Evolutionary conservation across 2,797 vertebrate genomes (phyloP), one percentile per base, ranked within the genome.

Genomic region (Balearica regulorum): DNA sequence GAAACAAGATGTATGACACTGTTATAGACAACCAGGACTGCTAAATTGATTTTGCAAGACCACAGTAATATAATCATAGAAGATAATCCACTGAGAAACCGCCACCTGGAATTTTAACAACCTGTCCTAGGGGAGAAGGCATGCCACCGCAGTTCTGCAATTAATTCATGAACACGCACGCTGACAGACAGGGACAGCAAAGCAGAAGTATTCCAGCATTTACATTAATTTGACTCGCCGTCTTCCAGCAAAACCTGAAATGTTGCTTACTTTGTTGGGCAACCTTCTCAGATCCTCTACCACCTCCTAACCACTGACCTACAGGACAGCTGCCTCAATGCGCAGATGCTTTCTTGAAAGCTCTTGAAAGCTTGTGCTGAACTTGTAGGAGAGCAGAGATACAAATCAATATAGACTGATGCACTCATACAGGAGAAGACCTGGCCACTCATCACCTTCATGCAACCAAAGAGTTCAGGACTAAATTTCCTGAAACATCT

Each of bases 111-210:
- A 75, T 10, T 43, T 22, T 58, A 86, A 88, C 83, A 41, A 16
- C 62, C 81, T 15, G 15, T 48, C 82, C 55, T 1, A 11, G 48
- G 48, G 88, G 72, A 83, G 33, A 11, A 65, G 68, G 51, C 43
- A 51, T 19, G 48, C 65, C 81, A 5, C 39, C 24, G 49, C 25
- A 24, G 8, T 77, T 21, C 89, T 13, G 8, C 49, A 25, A 3
- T 3, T 26, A 24, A 78, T 7, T 64, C 53, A 10, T 1, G 24
- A 83, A 17, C n/a, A 22, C 1, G 0, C 13, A 6, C 2, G 64
- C 92, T 46, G 58, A 65, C 58, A 43, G 53, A 12, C 33, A 22
- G 68, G 51, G 55, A 39, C 2, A 13, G 85, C 70, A 29, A 35
- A 77, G 70, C 61, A 65, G 57, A 28, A 64, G 41, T n/a, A 64